Evolutionary conservation across 2,113 vertebrate genomes (phyloP), one percentile per base, ranked within the genome.

Genomic region (Phalacrocorax aristotelis): DNA sequence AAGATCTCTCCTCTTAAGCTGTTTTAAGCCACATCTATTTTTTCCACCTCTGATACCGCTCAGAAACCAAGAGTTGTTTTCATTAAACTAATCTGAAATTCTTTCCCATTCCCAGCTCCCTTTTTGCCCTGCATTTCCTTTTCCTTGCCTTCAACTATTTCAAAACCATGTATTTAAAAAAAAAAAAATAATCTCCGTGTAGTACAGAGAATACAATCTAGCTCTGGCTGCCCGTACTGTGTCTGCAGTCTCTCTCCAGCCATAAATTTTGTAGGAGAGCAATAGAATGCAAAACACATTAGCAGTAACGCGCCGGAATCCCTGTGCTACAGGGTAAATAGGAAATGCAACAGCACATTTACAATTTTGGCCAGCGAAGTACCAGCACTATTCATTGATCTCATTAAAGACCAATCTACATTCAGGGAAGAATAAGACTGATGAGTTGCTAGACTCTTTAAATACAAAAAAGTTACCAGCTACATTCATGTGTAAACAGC

Each of bases 351-450:
- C 87, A 87, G 87, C 92, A 91, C 93, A 96, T 96, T 96, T 97
- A 96, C 94, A 85, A 90, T 92, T 96, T 96, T 95, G 94, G 96
- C 95, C 96, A 82, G 90, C 8, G 2, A 92, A 95, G 70, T 89
- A 93, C 89, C 92, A 79, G 83, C 87, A n/a, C 70, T 85, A 89
- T 90, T 96, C 94, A 95, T 95, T 96, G 96, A 96, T 97, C 94
- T 97, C 95, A 96, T 97, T 98, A 98, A 97, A 97, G 90, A 79
- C 96, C 87, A 96, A 95, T 94, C 92, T 97, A 96, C 95, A 96
- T 97, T 97, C 95, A 93, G 91, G 74, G 95, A 94, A 96, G 88
- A 90, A 95, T 52, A 93, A 97, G 95, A 94, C 70, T 93, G 94
- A 96, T 93, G 90, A 96, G 82, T 54, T 87, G 89, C 80, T 95